A percentile compares a stretch with the other conserved stretches of the same genome.
phyloP scores from a whole-genome alignment of 2,888 invertebrate genomes.

The Syrphus vitripennis region DNA sequence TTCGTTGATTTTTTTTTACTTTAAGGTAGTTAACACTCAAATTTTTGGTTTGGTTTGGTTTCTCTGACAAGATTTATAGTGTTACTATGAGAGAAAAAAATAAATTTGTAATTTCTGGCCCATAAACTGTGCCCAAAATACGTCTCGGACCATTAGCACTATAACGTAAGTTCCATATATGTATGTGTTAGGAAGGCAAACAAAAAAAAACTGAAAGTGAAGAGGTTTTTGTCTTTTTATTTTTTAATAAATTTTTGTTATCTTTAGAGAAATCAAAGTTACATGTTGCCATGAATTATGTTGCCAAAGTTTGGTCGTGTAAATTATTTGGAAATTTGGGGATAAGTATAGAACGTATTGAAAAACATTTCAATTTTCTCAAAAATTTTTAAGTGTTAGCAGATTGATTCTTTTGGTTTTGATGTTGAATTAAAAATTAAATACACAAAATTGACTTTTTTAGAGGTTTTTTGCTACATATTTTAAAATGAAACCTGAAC shows the following conservation, averaged over 20 bases:
- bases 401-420: too few species aligned
- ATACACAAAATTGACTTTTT: too few species aligned
- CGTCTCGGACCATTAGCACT: neutral
- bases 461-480: too few species aligned
- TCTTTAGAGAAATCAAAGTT: neutral
- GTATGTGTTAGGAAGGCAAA: neutral
- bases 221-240: neutral
- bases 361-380: too few species aligned
- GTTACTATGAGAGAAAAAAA: too few species aligned
- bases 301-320: neutral
- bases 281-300: neutral
- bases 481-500: too few species aligned
- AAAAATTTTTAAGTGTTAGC: too few species aligned
- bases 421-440: too few species aligned
- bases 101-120: slow-evolving; percentile 3
- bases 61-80: neutral
- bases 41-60: too few species aligned
- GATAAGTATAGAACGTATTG: too few species aligned
- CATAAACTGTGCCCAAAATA: slow-evolving; percentile 17
- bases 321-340: neutral
- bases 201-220: neutral
- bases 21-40: too few species aligned
- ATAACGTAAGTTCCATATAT: neutral
- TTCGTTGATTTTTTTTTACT: slow-evolving; percentile 56
- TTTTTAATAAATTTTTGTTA: neutral